Percentiles rank a stretch among this genome's conserved stretches.
Evolutionary conservation across 2,113 vertebrate species (phyloP).

Genomic region (Melanerpes aurifrons): DNA sequence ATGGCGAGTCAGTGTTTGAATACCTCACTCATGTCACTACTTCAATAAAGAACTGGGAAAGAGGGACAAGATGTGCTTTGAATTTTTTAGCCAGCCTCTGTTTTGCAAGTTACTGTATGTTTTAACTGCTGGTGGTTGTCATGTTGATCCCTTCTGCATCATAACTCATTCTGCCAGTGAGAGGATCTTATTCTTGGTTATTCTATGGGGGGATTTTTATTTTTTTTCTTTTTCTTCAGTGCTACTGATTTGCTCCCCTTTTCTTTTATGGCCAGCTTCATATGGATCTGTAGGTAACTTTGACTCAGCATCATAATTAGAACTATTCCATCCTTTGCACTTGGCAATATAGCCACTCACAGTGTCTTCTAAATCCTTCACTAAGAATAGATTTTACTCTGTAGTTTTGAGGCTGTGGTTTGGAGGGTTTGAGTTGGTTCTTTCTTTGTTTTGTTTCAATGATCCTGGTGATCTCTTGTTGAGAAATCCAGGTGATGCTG

Average conservation of each 20-base stretch:
- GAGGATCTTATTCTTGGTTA: background rate
- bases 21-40: background rate
- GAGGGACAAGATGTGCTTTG: background rate
- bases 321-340: background rate
- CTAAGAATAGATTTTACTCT: background rate
- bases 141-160: background rate
- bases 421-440: background rate
- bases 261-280: background rate
- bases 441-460: background rate
- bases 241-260: background rate
- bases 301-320: background rate
- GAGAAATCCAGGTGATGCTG: background rate
- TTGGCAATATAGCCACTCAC: background rate
- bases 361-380: background rate
- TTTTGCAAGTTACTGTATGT: background rate
- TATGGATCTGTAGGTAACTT: background rate
- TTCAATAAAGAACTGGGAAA: background rate
- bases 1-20: background rate
- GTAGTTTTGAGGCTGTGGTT: background rate
- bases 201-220: rapidly evolving
- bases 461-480: background rate
- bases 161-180: background rate
- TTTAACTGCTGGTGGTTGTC: background rate
- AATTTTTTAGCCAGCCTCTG: background rate
- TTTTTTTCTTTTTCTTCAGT: background rate